Base-by-base conservation (phyloP, 2,113 vertebrate genomes). In the Octodon degus region DNA sequence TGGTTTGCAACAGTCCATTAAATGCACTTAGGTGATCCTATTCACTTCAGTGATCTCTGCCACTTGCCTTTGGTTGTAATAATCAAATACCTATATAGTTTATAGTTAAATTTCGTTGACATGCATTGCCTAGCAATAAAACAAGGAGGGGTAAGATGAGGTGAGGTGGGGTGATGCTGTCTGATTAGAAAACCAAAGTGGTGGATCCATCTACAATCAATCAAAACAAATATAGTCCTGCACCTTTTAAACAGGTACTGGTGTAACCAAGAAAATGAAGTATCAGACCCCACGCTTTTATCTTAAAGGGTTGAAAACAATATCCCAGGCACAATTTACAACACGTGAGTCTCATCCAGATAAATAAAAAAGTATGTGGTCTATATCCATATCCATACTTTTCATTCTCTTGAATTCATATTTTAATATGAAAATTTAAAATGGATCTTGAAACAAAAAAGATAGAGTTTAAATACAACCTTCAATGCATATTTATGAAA, bases 401-500 rank as follows among this genome's bases (percentile, higher is more conserved):
- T 95, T 55, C 20, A 63, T 74, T 93, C 77, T 91, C 58, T 94
- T 68, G 58, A 91, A 95, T 22, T 65, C 34, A 55, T 47, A 2
- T 70, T 96, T 82, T 37, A 86, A 88, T 76, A 79, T 27, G 24
- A 47, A 47, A 13, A 74, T 91, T 84, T 25, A n/a, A 24, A 40
- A 77, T 24, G 60, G 32, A 81, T 91, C 55, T 86, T 91, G 50
- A 92, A 95, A 96, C 40, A 96, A 55, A 27, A 76, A 93, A 80
- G 17, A 74, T 10, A 94, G 37, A 81, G 77, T 85, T 60, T 43
- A 90, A 91, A 77, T 90, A 74, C 6, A 55, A 17, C 37, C 77
- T 55, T 86, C 4, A 47, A 19, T 86, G 17, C 25, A 94, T 67
- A 86, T 74, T 88, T 93, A 93, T 25, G 65, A 92, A 91, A 30